Evolutionary conservation across 2,113 vertebrate genomes (phyloP), one percentile per base, ranked within the genome.

Genomic region (Diadophis punctatus): DNA sequence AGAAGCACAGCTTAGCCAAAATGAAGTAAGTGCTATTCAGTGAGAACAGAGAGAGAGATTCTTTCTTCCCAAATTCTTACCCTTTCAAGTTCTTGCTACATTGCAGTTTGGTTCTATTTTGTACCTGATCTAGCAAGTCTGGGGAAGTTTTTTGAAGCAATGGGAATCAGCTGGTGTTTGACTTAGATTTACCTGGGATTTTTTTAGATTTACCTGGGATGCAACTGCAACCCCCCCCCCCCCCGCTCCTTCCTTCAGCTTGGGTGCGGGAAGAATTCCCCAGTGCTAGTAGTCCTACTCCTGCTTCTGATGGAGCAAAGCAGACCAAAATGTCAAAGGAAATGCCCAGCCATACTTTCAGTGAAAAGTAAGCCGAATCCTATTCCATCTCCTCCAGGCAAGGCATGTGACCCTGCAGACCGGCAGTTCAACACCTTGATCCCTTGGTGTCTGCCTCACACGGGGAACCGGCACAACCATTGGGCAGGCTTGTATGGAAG

Each of bases 401-500:
- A 97, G 27, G 96, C 98, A 0, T 99, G 99, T 5, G 99, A 99
- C 93, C 96, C 99, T 0, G 97, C 98, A 0, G 99, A 99, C 96
- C 95, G 99, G 18, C 99, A 99, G 94, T 99, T 99, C 96, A 99
- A 98, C 97, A 99, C 99, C 0, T 97, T 99, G 86, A 98, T 99
- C 95, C 99, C 99, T 0, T 99, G 99, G 99, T 99, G 99, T 96
- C 95, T 99, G 94, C 99, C 99, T 2, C 99, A 99, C 97, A 99
- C 99, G 0, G 99, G 99, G 0, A 99, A 99, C 97, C 97, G 99
- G 30, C 99, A 99, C 97, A 99, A 99, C 95, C 99, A 99, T 97
- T 99, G 99, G 99, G 99, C 99, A 0, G 99, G 99, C 23, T 98
- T 99, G 11, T 99, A 99, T 0, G 99, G 99, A 18, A 97, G 99